phyloP scores from a whole-genome alignment of 2,113 vertebrate genomes.

The Rhegmatorhina hoffmannsi region DNA sequence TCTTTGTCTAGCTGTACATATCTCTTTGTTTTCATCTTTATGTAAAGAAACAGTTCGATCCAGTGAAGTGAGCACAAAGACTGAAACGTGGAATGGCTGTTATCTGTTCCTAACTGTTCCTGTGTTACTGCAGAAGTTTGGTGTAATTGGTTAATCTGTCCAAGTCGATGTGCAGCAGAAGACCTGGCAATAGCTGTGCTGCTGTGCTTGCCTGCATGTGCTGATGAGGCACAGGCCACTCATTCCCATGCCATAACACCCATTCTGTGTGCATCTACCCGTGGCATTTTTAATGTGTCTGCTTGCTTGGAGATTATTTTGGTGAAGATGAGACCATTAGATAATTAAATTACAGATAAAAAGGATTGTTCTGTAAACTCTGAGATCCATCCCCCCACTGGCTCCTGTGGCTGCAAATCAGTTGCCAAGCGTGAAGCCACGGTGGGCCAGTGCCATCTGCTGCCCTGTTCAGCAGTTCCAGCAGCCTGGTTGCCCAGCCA shows the following conservation, averaged over 20 bases:
- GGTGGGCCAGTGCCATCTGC: background rate
- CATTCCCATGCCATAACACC: background rate
- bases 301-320: slow-evolving; percentile 4
- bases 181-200: background rate
- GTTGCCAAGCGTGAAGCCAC: background rate
- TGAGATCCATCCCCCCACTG: background rate
- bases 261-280: background rate
- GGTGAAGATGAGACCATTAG: background rate
- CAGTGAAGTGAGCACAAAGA: background rate
- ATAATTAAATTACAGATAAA: background rate
- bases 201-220: fast-evolving
- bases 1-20: background rate
- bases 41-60: background rate
- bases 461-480: background rate
- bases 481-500: background rate
- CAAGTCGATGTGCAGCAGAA: background rate
- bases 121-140: background rate
- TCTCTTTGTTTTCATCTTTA: background rate
- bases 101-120: background rate
- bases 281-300: background rate
- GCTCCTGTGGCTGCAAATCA: background rate
- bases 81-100: background rate
- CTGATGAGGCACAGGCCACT: background rate
- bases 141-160: background rate
- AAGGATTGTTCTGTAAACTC: background rate